These are phyloP conservation scores for Nasonia giraulti DNA, from an alignment of 1,140 invertebrate genomes.

Conservation along the genomic window DNA sequence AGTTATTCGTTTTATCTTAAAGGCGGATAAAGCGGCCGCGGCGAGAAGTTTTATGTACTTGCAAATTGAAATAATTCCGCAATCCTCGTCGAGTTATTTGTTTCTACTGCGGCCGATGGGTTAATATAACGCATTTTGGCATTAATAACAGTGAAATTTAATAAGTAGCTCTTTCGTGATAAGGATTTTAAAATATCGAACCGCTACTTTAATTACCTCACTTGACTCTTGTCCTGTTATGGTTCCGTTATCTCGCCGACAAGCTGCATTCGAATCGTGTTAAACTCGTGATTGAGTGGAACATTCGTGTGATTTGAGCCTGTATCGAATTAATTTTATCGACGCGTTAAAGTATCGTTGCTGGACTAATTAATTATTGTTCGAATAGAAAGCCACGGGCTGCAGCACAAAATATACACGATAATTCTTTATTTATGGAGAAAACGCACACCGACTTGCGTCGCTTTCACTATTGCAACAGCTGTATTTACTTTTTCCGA, in stretches of 20 bases:
- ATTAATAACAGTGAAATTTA: conserved; percentile 45
- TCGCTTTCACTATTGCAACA: neutral
- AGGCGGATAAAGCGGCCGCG: neutral
- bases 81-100: neutral
- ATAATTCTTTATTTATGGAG: neutral
- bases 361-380: neutral
- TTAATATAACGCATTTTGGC: conserved; percentile 10
- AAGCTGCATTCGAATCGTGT: conserved; percentile 30
- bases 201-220: conserved; percentile 45
- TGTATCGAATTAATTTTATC: conserved; percentile 20
- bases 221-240: conserved; percentile 29
- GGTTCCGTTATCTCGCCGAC: conserved; percentile 38
- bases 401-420: no score
- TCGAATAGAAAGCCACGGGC: no score
- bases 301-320: conserved; percentile 10
- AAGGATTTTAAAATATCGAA: conserved; percentile 41
- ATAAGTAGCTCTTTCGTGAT: conserved; percentile 32
- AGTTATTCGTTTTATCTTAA: neutral
- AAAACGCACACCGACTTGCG: neutral
- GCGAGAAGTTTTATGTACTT: neutral
- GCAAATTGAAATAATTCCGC: neutral
- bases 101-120: neutral
- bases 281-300: conserved; percentile 25
- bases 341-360: neutral
- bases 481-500: neutral